These are phyloP conservation scores for Nyctalus aviator DNA, from an alignment of 2,797 vertebrate species.

Conservation along the genomic window DNA sequence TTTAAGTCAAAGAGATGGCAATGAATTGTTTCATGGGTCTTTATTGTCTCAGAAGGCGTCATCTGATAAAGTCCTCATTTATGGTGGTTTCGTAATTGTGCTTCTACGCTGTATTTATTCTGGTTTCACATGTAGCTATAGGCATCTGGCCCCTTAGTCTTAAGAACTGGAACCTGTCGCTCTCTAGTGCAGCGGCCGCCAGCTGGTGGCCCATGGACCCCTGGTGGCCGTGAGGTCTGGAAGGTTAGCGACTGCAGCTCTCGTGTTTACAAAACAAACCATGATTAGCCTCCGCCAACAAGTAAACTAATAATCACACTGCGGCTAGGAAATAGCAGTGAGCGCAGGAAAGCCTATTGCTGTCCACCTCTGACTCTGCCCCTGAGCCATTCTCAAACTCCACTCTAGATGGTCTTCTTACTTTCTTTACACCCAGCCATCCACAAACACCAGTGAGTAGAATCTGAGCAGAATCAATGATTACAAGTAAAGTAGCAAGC, in stretches of 20 bases:
- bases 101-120: not conserved
- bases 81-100: not conserved
- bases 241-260: not conserved
- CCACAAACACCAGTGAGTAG: not conserved
- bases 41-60: conserved; percentile 15
- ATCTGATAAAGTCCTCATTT: not conserved
- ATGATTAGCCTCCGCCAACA: conserved; percentile 2
- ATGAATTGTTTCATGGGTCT: conserved; percentile 3
- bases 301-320: not conserved
- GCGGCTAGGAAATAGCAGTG: not conserved
- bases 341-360: not conserved
- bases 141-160: not conserved
- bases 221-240: too few relatives aligned
- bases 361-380: not conserved
- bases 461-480: not conserved
- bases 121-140: not conserved
- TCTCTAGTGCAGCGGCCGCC: not conserved
- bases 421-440: not conserved
- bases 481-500: not conserved
- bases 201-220: too few relatives aligned
- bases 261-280: not conserved
- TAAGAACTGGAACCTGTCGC: not conserved
- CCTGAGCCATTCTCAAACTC: not conserved
- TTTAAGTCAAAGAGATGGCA: conserved; percentile 14
- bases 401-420: not conserved